Evolutionary conservation across 2,113 vertebrate species (phyloP).

Genomic region (Microcebus ravelobensis): DNA sequence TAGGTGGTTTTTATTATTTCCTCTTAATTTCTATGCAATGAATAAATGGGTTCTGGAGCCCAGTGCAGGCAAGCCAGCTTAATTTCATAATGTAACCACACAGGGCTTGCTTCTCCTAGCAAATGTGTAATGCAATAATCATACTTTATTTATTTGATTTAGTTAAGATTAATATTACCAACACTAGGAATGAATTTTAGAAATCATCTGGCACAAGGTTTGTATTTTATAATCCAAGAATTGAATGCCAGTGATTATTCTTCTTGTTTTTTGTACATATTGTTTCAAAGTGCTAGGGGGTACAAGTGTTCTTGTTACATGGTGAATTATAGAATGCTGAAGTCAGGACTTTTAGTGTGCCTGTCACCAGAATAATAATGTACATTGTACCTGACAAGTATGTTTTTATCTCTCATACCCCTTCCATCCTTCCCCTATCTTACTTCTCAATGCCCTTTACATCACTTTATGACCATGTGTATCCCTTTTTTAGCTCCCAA

Average conservation of each 20-base stretch:
- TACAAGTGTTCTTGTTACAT: too few relatives aligned
- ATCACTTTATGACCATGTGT: too few relatives aligned
- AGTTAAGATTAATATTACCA: background rate
- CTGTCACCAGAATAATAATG: too few relatives aligned
- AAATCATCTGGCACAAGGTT: background rate
- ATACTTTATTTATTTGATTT: background rate
- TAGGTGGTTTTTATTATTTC: background rate
- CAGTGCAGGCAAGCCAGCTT: background rate
- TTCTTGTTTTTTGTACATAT: too few relatives aligned
- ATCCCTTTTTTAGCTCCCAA: too few relatives aligned
- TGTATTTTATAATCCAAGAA: background rate
- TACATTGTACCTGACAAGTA: too few relatives aligned
- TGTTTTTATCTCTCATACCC: too few relatives aligned
- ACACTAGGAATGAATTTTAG: background rate
- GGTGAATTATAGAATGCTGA: too few relatives aligned
- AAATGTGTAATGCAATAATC: background rate
- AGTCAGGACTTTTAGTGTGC: too few relatives aligned
- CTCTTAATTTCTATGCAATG: background rate
- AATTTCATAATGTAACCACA: background rate
- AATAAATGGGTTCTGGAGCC: background rate
- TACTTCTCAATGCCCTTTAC: too few relatives aligned
- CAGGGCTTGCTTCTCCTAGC: background rate
- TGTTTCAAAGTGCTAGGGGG: too few relatives aligned
- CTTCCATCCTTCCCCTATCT: too few relatives aligned
- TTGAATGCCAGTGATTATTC: background rate